phyloP scores from a whole-genome alignment of 2,888 invertebrate genomes.

The Argyresthia goedartella region DNA sequence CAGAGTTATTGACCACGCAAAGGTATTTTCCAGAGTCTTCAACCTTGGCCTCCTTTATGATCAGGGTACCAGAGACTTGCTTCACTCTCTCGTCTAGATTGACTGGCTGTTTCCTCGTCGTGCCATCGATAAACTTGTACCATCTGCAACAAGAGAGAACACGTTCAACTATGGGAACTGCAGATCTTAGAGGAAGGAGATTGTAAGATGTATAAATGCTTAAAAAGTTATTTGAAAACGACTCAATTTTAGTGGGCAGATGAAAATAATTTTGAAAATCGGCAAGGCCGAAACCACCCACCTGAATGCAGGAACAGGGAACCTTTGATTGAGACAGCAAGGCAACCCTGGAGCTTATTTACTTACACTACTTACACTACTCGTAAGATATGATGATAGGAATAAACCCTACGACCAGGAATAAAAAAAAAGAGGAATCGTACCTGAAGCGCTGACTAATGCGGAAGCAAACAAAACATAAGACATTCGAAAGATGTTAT shows the following conservation, averaged over 20 bases:
- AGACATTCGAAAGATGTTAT: too few species aligned
- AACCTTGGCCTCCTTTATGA: slow-evolving; percentile 91
- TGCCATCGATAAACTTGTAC: slow-evolving; percentile 94
- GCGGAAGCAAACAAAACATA: too few species aligned
- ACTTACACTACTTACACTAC: too few species aligned
- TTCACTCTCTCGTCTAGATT: slow-evolving; percentile 89
- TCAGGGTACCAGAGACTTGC: slow-evolving; percentile 93
- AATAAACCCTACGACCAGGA: too few species aligned
- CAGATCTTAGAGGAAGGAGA: not conserved
- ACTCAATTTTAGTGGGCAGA: too few species aligned
- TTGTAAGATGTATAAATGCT: not conserved
- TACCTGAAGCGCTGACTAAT: too few species aligned
- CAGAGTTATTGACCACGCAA: slow-evolving; percentile 95
- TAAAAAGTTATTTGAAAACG: not conserved
- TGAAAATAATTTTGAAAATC: not conserved
- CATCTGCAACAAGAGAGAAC: slow-evolving; percentile 81
- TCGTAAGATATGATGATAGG: too few species aligned
- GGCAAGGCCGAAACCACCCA: slow-evolving; percentile 41
- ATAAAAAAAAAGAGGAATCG: too few species aligned
- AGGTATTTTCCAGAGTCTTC: slow-evolving; percentile 95
- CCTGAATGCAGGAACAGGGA: slow-evolving; percentile 82
- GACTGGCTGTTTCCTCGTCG: slow-evolving; percentile 89
- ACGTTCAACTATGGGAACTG: slow-evolving; percentile 24
- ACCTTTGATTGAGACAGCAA: slow-evolving; percentile 79
- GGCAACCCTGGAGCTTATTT: too few species aligned